phyloP scores from a whole-genome alignment of 2,797 vertebrate genomes.

The Ceyx erithaca region DNA sequence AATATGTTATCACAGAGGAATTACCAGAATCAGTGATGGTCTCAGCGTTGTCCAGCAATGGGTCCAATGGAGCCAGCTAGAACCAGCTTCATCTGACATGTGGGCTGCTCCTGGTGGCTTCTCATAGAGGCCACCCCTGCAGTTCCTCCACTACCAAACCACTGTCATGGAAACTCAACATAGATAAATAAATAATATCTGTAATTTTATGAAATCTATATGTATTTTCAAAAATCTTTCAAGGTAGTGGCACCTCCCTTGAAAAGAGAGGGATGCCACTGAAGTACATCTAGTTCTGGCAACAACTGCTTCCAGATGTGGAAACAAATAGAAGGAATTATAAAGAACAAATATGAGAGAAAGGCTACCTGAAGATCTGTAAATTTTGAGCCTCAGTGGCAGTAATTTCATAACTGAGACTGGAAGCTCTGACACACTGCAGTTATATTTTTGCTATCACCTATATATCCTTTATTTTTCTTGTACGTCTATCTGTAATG shows the following conservation, averaged over 20 bases:
- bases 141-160: neutral
- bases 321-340: neutral
- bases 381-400: neutral
- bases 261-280: rapidly evolving
- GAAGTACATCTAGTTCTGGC: neutral
- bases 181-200: neutral
- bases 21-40: rapidly evolving
- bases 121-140: neutral
- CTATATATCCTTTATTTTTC: neutral
- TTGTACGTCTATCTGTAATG: neutral
- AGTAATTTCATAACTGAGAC: neutral
- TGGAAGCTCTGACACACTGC: neutral
- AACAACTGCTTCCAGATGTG: neutral
- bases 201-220: neutral
- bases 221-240: neutral
- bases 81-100: neutral
- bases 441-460: neutral
- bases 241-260: neutral
- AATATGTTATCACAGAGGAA: neutral
- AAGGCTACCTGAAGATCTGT: neutral
- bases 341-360: neutral
- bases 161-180: neutral
- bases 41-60: neutral
- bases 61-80: neutral
- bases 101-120: neutral